phyloP scores from a whole-genome alignment of 2,888 invertebrate species.

The Anoncus sp. region DNA sequence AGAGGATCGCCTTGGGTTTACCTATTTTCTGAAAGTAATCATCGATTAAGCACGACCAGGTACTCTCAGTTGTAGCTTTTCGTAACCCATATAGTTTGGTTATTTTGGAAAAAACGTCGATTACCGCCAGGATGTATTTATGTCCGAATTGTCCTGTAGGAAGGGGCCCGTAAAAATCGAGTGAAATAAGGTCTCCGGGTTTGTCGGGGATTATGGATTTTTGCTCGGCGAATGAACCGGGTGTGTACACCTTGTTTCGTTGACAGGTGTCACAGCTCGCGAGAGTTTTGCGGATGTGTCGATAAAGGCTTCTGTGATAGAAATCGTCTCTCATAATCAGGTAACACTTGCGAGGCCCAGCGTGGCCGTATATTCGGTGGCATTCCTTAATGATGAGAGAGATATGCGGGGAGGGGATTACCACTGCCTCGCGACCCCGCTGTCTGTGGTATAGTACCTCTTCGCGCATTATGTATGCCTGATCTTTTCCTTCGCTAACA shows the following conservation, averaged over 20 bases:
- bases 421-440: neutral
- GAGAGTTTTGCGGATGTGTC: neutral
- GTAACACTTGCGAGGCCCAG: neutral
- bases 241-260: constrained; percentile 6
- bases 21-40: neutral
- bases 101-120: constrained; percentile 20
- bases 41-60: neutral
- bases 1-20: neutral
- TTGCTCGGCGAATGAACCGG: neutral
- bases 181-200: neutral
- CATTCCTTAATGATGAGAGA: neutral
- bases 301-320: neutral
- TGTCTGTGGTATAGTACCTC: neutral
- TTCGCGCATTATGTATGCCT: neutral
- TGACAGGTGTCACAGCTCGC: constrained; percentile 13
- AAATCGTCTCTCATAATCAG: constrained; percentile 5
- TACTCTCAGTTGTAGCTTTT: neutral
- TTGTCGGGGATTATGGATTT: neutral
- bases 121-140: constrained; percentile 15
- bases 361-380: constrained; percentile 25
- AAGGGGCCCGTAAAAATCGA: constrained; percentile 27
- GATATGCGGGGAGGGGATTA: neutral
- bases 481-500: no score
- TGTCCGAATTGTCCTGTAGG: no score
- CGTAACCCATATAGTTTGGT: neutral